These are phyloP conservation scores for Galemys pyrenaicus DNA, from an alignment of 2,113 vertebrate genomes.

Conservation along the genomic window DNA sequence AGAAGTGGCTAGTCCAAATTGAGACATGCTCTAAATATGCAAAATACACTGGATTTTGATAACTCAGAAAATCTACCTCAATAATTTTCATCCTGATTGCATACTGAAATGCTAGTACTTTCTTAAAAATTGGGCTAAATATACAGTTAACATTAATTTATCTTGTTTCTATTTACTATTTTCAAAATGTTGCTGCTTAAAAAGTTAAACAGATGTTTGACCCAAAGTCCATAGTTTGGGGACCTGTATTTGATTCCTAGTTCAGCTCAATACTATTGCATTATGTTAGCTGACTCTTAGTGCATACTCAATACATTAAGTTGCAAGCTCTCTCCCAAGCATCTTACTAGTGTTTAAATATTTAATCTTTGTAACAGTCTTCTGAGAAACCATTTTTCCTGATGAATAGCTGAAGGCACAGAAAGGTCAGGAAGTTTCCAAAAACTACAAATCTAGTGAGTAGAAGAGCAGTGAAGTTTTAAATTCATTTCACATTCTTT, in stretches of 20 bases:
- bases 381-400: conserved; percentile 31
- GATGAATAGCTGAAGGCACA: conserved; percentile 52
- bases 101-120: neutral
- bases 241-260: neutral
- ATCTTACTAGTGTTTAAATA: conserved; percentile 12
- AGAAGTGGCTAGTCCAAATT: neutral
- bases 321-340: neutral
- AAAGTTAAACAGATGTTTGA: neutral
- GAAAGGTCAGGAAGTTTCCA: conserved; percentile 60
- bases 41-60: conserved; percentile 26
- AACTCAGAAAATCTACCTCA: conserved; percentile 27
- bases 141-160: neutral
- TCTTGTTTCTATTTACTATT: conserved; percentile 12
- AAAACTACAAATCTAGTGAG: conserved; percentile 9
- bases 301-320: neutral
- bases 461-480: conserved; percentile 10
- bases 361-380: conserved; percentile 23
- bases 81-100: neutral
- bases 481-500: conserved; percentile 2
- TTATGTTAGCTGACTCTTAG: neutral
- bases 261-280: neutral
- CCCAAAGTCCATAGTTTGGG: neutral
- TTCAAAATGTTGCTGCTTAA: neutral
- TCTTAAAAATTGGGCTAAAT: neutral
- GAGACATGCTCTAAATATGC: neutral